These are phyloP conservation scores for Coreius guichenoti DNA, from an alignment of 2,797 vertebrate genomes.

Conservation along the genomic window DNA sequence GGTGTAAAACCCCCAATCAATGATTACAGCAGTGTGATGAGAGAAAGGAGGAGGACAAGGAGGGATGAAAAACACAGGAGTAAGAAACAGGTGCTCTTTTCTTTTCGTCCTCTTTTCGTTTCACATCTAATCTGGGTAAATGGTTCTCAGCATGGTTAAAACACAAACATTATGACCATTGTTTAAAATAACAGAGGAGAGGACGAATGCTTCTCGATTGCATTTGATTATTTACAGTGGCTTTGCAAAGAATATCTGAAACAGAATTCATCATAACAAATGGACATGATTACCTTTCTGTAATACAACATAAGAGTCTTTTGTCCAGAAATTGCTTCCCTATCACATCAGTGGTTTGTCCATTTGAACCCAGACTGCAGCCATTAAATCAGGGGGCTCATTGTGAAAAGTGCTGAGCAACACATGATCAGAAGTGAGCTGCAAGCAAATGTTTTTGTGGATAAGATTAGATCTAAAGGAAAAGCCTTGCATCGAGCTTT, in stretches of 20 bases:
- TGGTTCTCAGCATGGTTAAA: constrained; percentile 24
- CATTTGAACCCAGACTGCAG: constrained; percentile 35
- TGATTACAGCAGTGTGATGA: constrained; percentile 19
- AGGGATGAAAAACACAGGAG: constrained; percentile 3
- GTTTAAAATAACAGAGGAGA: constrained; percentile 49
- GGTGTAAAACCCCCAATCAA: constrained; percentile 38
- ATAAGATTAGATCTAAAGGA: constrained; percentile 41
- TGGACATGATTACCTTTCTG: constrained; percentile 45
- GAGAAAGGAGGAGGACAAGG: neutral
- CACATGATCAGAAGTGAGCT: constrained; percentile 45
- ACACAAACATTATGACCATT: constrained; percentile 36
- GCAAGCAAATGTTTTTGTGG: constrained; percentile 37
- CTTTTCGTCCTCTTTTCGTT: constrained; percentile 14
- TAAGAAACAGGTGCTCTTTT: constrained; percentile 4
- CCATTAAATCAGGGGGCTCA: constrained; percentile 49
- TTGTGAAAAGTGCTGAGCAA: constrained; percentile 46
- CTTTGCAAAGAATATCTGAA: constrained; percentile 36
- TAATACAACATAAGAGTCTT: constrained; percentile 39
- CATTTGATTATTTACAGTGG: constrained; percentile 47
- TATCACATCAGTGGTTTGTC: constrained; percentile 56
- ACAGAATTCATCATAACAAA: constrained; percentile 39
- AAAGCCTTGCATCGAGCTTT: neutral
- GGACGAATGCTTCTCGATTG: constrained; percentile 29
- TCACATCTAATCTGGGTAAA: constrained; percentile 33
- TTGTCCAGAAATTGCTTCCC: constrained; percentile 47